Base-by-base conservation (phyloP, 2,888 invertebrate genomes). In the Platerodrilus igneus region DNA sequence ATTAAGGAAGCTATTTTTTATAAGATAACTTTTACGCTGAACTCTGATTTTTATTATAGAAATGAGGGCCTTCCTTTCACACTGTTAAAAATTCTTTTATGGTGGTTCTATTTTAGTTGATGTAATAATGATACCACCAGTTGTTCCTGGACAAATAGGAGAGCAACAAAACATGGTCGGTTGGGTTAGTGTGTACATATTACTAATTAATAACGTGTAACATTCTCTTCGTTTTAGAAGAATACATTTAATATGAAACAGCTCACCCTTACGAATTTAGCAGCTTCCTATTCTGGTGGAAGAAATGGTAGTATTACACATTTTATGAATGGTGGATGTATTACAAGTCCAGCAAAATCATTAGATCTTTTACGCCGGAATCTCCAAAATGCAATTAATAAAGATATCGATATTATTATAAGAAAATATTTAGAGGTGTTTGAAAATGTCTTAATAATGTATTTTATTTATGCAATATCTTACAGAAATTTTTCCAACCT, bases 401-500 rank as follows among this genome's bases (percentile, higher is more conserved):
- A 81, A 59, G 87, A 87, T 58, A 83, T 87, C 56, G 81, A 85
- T 67, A 76, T 76, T 64, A 78, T 87, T 31, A 78, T 88, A 43
- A 81, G 81, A 56, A 83, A 82, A 59, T 87, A 87, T 67, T 69
- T 86, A 42, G 83, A 86, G 67, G 86, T 84, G 62, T 56, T n/a
- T 63, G 46, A 28, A 22, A 15, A 22, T 31, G 31, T 27, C 30
- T 41, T 16, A 23, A 20, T 29, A 11, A 15, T 27, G 5, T 13
- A 27, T 4, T 8, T 37, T n/a, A n/a, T n/a, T n/a, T n/a, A n/a
- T n/a, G n/a, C n/a, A 3, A 13, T 19, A 26, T 39, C 13, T 77
- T 77, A 34, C 69, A 86, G 85, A 81, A 80, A 71, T 87, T 81
- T 67, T 86, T 88, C 69, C 81, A 82, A 57, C 84, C 86, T 47